Conservation (phyloP, 2,888 invertebrate genomes). For the Clepsis dumicolana region DNA sequence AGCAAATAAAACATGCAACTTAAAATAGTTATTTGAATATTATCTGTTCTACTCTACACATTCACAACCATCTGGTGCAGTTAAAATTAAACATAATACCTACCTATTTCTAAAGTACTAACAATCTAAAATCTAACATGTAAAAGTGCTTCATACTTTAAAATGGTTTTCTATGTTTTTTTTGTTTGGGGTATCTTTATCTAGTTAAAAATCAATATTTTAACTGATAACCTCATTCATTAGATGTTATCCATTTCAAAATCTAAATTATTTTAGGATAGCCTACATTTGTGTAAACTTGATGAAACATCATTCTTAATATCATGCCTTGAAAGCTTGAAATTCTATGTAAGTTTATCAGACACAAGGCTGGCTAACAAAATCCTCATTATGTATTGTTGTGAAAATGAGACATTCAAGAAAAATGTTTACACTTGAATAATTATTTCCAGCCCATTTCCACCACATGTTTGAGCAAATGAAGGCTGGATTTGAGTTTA, state of each 20-base stretch:
- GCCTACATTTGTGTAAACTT: neutral
- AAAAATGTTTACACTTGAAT: conserved; percentile 32
- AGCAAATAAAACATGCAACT: too few relatives aligned
- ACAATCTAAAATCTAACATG: too few relatives aligned
- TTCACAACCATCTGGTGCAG: too few relatives aligned
- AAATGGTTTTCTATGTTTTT: too few relatives aligned
- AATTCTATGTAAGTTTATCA: neutral
- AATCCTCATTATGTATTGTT: neutral
- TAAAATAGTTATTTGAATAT: too few relatives aligned
- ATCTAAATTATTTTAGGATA: too few relatives aligned
- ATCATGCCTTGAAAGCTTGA: neutral
- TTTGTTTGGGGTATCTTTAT: too few relatives aligned
- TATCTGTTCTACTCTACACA: too few relatives aligned
- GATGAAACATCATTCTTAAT: neutral
- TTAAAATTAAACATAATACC: too few relatives aligned
- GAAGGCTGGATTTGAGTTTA: conserved; percentile 89
- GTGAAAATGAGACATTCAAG: conserved; percentile 19
- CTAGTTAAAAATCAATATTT: neutral
- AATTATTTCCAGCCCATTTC: conserved; percentile 91
- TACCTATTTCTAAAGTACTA: too few relatives aligned
- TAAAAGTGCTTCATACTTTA: too few relatives aligned
- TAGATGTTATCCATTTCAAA: neutral
- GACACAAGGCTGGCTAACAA: neutral
- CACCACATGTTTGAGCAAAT: conserved; percentile 95
- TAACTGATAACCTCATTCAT: neutral